A percentile compares a stretch with the other conserved stretches of the same genome.
These are phyloP conservation scores for Drosophila aldrichi DNA, from an alignment of 2,888 invertebrate species.

Conservation along the genomic window DNA sequence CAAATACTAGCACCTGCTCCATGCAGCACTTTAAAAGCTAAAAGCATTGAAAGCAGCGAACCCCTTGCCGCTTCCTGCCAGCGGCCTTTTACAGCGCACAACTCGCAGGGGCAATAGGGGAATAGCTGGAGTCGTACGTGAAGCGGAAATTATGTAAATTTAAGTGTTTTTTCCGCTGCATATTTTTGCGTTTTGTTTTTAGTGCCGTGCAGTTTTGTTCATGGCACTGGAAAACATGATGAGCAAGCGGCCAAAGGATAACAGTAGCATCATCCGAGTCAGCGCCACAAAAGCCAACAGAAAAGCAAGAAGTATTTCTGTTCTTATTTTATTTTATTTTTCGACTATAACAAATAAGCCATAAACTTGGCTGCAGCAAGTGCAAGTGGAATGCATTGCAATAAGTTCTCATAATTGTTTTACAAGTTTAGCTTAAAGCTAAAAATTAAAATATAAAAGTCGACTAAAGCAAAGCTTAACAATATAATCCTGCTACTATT, in stretches of 20 bases:
- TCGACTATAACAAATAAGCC: conserved; percentile 44
- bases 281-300: neutral
- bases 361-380: conserved; percentile 40
- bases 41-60: conserved; percentile 34
- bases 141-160: conserved; percentile 78
- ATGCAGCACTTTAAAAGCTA: conserved; percentile 50
- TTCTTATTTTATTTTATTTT: no score
- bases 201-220: conserved; percentile 55
- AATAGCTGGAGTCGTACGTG: conserved; percentile 41
- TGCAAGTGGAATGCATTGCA: conserved; percentile 18
- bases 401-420: conserved; percentile 37
- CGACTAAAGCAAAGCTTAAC: neutral
- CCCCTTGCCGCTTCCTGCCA: conserved; percentile 25
- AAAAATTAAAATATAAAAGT: conserved; percentile 2
- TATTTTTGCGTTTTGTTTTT: conserved; percentile 61
- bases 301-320: conserved; percentile 4
- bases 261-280: conserved; percentile 25
- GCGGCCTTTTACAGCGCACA: conserved; percentile 33
- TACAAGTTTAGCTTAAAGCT: conserved; percentile 21
- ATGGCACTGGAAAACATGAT: conserved; percentile 73
- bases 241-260: conserved; percentile 58
- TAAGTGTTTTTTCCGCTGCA: conserved; percentile 66
- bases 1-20: conserved; percentile 41
- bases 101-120: no score
- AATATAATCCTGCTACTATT: neutral